Percentiles rank a stretch among this genome's conserved stretches.
Evolutionary conservation across 2,888 invertebrate genomes (phyloP).

Genomic region (Entomobrya proxima): DNA sequence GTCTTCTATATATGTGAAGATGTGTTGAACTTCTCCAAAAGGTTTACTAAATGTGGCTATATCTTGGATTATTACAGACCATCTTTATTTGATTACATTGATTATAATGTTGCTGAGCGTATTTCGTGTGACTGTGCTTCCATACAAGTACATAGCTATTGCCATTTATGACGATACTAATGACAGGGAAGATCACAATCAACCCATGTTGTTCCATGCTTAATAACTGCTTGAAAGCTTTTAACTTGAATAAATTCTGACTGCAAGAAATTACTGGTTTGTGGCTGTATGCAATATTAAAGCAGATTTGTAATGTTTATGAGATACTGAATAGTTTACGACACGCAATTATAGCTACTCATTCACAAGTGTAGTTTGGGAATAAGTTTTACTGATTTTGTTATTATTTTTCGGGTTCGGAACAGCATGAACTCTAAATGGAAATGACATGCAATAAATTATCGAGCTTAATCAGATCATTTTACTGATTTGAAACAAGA

Average conservation of each 20-base stretch:
- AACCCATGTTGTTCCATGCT: conserved; percentile 16
- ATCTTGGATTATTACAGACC: no score
- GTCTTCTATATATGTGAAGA: no score
- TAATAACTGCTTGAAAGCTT: no score
- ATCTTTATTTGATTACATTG: background rate
- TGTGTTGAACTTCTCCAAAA: no score
- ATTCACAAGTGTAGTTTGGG: background rate
- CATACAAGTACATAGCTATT: conserved; percentile 44
- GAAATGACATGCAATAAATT: conserved; percentile 54
- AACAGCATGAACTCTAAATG: conserved; percentile 38
- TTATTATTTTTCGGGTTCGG: background rate
- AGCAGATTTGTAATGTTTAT: conserved; percentile 28
- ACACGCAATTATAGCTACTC: conserved; percentile 47
- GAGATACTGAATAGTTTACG: conserved; percentile 28
- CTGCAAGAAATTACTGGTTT: no score
- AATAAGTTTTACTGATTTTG: background rate
- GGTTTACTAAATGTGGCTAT: background rate
- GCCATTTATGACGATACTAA: conserved; percentile 41
- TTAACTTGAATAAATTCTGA: no score
- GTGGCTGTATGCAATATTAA: background rate
- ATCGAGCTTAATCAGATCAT: conserved; percentile 20
- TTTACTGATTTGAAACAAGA: conserved; percentile 39
- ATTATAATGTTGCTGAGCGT: background rate
- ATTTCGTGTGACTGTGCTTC: background rate
- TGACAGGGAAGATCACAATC: conserved; percentile 33